Percentiles rank a stretch among this genome's conserved stretches.
These are phyloP conservation scores for Heliconius congener DNA, from an alignment of 1,140 invertebrate genomes.

Conservation along the genomic window DNA sequence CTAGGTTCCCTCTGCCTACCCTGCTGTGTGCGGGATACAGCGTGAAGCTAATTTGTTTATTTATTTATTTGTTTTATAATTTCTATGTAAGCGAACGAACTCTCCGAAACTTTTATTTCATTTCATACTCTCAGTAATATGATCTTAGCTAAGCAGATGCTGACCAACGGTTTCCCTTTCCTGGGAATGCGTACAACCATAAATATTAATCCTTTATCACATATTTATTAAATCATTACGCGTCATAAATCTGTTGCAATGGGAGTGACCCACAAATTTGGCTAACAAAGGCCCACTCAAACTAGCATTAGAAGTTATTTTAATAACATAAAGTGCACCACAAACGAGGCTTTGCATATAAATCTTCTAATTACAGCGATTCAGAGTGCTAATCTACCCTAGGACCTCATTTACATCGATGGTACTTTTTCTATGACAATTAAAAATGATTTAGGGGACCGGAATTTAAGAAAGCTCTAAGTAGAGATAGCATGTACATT, in stretches of 20 bases:
- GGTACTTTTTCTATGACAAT: slow-evolving; percentile 66
- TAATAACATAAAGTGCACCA: slow-evolving; percentile 73
- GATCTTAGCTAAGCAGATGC: slow-evolving; percentile 42
- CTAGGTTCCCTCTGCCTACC: too few relatives aligned
- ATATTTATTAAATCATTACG: slow-evolving; percentile 72
- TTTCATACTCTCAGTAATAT: neutral
- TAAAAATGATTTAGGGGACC: slow-evolving; percentile 69
- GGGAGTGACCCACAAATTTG: slow-evolving; percentile 76
- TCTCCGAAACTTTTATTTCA: neutral
- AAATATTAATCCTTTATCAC: slow-evolving; percentile 57
- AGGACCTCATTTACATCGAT: slow-evolving; percentile 66
- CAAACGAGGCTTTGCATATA: slow-evolving; percentile 77
- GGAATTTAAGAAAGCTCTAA: slow-evolving; percentile 38
- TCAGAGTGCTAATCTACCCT: slow-evolving; percentile 70
- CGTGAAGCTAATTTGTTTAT: too few relatives aligned
- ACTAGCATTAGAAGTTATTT: slow-evolving; percentile 63
- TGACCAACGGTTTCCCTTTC: slow-evolving; percentile 64
- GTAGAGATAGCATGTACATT: slow-evolving; percentile 24
- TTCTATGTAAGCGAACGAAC: neutral
- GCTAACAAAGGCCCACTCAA: slow-evolving; percentile 61
- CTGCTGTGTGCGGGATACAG: too few relatives aligned
- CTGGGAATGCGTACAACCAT: slow-evolving; percentile 53
- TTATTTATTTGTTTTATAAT: too few relatives aligned
- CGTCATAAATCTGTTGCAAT: slow-evolving; percentile 72
- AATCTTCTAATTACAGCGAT: slow-evolving; percentile 77